Base-by-base conservation (phyloP, 2,888 invertebrate genomes). In the Drosophila falleni region DNA sequence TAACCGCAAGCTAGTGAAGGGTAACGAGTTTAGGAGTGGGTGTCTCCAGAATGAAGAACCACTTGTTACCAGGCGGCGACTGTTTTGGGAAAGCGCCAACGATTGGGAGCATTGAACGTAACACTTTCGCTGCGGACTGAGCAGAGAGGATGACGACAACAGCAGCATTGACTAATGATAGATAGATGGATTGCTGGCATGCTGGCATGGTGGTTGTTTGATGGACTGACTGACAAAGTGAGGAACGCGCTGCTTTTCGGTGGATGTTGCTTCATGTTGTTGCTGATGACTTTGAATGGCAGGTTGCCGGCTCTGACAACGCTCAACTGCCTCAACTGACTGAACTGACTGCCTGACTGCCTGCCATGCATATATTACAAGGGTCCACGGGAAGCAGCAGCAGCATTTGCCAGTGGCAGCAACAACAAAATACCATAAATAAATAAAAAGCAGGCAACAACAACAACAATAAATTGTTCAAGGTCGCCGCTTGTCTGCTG, bases 401-500 rank as follows among this genome's bases (percentile, higher is more conserved):
- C 68, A 69, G n/a, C n/a, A n/a, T n/a, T 70, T 72, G 77, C 58
- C 71, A 70, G 50, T 74, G 78, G 41, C 53, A 65, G n/a, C 66
- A 66, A 26, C 55, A 69, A 74, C 74, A 77, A 83, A 70, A 71
- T 76, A 63, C 81, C 78, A 87, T 84, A 83, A 88, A 88, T 86
- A 85, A 88, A 85, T 81, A 85, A 85, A 87, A 82, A 81, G 68
- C 80, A 47, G 72, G 58, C 71, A 74, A 47, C 59, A 62, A 55
- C 56, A 62, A 62, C 49, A 80, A 74, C 76, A 81, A 84, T 87
- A 89, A 89, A 90, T 85, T 88, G 83, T 87, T 90, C 89, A 89
- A 89, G 89, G 89, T 89, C 89, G 90, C 79, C 90, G 83, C 85
- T 90, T 81, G 89, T 89, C 90, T 90, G 90, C 90, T 89, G 78